Evolutionary conservation across 2,113 vertebrate species (phyloP).

Genomic region (Corythaixoides concolor): DNA sequence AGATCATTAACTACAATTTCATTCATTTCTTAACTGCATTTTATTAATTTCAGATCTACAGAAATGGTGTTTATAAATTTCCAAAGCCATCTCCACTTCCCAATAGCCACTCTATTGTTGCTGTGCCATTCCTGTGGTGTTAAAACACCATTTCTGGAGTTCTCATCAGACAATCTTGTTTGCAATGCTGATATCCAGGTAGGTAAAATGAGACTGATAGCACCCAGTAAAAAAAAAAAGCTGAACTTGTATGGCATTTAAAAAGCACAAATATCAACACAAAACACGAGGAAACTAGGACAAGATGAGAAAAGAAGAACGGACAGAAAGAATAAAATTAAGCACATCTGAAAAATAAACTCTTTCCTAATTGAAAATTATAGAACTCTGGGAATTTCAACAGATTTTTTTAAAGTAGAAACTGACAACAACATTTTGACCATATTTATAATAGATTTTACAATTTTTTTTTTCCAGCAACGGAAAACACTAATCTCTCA

Average conservation of each 20-base stretch:
- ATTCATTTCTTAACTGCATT: not conserved
- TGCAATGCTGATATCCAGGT: not conserved
- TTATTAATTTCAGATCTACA: not conserved
- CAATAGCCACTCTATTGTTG: not conserved
- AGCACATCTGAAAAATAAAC: not conserved
- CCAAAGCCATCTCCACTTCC: not conserved
- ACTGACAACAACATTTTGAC: not conserved
- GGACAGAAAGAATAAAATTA: not conserved
- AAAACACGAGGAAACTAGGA: not conserved
- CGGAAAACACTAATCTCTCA: accelerated
- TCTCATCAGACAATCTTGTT: not conserved
- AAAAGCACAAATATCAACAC: not conserved
- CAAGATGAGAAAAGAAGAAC: not conserved
- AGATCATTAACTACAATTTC: not conserved
- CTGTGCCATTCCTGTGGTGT: not conserved
- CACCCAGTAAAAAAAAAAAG: not conserved
- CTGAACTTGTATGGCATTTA: not conserved
- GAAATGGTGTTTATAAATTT: not conserved
- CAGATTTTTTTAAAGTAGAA: not conserved
- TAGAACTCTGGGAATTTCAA: not conserved
- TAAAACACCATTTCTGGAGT: not conserved
- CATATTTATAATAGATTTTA: not conserved
- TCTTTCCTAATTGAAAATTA: not conserved
- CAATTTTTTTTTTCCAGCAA: not conserved
- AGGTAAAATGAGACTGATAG: not conserved